Base-by-base conservation (phyloP, 2,797 vertebrate species). In the Gymnocypris eckloni region DNA sequence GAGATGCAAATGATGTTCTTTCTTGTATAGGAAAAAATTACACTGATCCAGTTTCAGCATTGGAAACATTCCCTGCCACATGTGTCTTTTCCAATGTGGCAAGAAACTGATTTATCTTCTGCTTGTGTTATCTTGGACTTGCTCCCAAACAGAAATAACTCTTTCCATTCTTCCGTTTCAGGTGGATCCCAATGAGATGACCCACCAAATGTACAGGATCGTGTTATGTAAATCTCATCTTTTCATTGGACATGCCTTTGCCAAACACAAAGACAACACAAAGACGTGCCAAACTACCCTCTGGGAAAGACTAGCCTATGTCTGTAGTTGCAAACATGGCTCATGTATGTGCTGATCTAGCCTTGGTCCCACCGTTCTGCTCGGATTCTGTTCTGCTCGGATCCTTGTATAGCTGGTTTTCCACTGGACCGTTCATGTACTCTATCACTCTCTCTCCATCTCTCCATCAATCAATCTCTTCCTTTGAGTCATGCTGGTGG, bases 81-180 rank as follows among this genome's bases (percentile, higher is more conserved):
- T 82, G 72, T 54, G 79, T 82, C 33, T 82, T 70, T 78, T 88
- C 45, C 43, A 75, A 33, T 69, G 84, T 77, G 72, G 76, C 73
- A 75, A 79, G 84, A 88, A 70, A 61, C 79, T 71, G 70, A 87
- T 90, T 77, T 82, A 84, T 90, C 86, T 82, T 87, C 61, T 81
- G 37, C 37, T 70, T 79, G 86, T 86, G 83, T 86, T 87, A 37
- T 83, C 56, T 79, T 78, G 76, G 84, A 87, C 73, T 20, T 56
- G 56, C 37, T 86, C 75, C 86, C 82, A 85, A 88, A 83, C 76
- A 50, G n/a, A 85, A 84, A 87, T 82, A 72, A 80, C 50, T 67
- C 76, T 83, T 87, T 61, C 81, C 76, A 79, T 87, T 87, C 54
- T 85, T 81, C 71, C 11, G 3, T 81, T 87, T 87, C 79, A 90